These are phyloP conservation scores for Thyatira batis DNA, from an alignment of 2,888 invertebrate genomes.

Conservation along the genomic window DNA sequence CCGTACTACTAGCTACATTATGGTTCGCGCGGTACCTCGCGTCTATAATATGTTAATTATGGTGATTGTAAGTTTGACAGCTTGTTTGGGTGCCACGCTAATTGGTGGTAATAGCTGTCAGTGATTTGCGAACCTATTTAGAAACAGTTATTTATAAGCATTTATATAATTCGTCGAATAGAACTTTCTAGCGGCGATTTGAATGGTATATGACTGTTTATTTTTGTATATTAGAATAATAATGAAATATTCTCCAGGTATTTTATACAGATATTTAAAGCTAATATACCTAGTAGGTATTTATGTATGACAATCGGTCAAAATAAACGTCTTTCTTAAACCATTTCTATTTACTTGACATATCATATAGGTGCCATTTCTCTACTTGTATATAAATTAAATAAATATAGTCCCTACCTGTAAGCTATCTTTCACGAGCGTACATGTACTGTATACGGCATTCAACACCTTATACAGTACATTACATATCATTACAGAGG, in stretches of 20 bases:
- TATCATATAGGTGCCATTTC: too few species aligned
- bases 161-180: background rate
- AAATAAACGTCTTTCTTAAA: too few species aligned
- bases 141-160: background rate
- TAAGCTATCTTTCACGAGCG: too few species aligned
- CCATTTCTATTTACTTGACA: too few species aligned
- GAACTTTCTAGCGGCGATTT: background rate
- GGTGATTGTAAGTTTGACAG: constrained; percentile 10
- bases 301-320: too few species aligned
- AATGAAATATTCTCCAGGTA: too few species aligned
- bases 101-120: constrained; percentile 15
- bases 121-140: constrained; percentile 5
- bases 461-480: background rate
- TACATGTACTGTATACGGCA: too few species aligned
- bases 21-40: constrained; percentile 1
- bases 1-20: constrained; percentile 2
- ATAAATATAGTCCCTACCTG: too few species aligned
- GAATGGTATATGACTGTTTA: background rate
- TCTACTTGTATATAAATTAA: too few species aligned
- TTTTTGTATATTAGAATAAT: background rate
- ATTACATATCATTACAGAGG: background rate
- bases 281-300: too few species aligned
- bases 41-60: constrained; percentile 13
- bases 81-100: constrained; percentile 12
- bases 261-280: too few species aligned